These are phyloP conservation scores for Neria commutata DNA, from an alignment of 2,888 invertebrate species.

Conservation along the genomic window DNA sequence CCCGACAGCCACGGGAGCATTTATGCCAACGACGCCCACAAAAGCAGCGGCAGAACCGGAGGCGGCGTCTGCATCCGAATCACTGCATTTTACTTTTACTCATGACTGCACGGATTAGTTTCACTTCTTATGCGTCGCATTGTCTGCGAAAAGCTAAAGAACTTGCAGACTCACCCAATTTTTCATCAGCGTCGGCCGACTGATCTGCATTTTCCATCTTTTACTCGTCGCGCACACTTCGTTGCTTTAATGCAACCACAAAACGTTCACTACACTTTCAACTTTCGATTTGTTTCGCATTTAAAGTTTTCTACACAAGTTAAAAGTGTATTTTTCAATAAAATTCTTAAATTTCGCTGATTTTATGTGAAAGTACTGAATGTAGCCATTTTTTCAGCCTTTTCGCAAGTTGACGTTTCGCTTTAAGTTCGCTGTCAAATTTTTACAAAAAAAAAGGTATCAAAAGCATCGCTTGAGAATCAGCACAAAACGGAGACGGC, in stretches of 20 bases:
- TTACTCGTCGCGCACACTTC: not conserved
- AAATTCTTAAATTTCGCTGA: constrained; percentile 22
- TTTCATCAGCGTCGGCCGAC: constrained; percentile 26
- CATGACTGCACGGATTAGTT: no score
- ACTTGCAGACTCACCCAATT: constrained; percentile 30
- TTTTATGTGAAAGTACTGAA: constrained; percentile 12
- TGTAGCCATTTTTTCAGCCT: constrained; percentile 33
- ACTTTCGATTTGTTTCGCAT: no score
- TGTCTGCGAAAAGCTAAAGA: no score
- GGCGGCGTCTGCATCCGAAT: no score
- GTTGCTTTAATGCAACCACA: constrained; percentile 5
- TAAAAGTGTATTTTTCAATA: no score
- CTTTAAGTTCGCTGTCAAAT: constrained; percentile 6
- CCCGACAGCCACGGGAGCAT: no score
- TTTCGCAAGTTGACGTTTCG: constrained; percentile 32
- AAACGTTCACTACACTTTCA: no score
- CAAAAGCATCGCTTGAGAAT: not conserved
- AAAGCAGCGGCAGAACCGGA: no score
- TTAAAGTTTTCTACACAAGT: no score
- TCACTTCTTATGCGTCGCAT: no score
- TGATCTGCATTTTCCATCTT: constrained; percentile 32
- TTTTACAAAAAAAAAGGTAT: not conserved
- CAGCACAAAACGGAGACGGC: not conserved
- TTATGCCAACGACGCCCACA: no score
- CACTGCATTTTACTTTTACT: no score